Evolutionary conservation across 2,113 vertebrate genomes (phyloP).

Genomic region (Micronycteris hirsuta): DNA sequence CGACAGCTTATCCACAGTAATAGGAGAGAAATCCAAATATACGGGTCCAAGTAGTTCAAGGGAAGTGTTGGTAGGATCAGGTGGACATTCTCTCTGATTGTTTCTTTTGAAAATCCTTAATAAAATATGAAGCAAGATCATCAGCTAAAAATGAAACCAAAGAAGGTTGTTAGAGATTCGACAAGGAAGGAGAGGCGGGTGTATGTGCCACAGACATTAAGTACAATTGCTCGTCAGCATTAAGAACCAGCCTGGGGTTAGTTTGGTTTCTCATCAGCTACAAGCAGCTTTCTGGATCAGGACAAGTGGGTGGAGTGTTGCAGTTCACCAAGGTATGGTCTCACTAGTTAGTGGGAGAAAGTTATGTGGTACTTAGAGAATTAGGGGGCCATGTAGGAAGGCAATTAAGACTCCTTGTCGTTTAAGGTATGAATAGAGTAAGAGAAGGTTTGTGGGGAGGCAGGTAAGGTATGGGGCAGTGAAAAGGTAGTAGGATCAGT

Average conservation of each 20-base stretch:
- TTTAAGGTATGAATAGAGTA: not conserved
- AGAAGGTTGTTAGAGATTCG: not conserved
- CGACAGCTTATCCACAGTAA: not conserved
- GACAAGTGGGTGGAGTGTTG: not conserved
- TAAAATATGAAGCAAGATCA: not conserved
- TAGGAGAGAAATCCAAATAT: not conserved
- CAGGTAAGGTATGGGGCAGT: not conserved
- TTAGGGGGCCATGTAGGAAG: not conserved
- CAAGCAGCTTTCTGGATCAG: not conserved
- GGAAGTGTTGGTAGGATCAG: not conserved
- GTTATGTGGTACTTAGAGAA: not conserved
- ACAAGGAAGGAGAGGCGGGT: not conserved
- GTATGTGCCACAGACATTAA: not conserved
- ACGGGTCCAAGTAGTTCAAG: not conserved
- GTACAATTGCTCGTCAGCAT: not conserved
- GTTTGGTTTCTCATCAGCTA: not conserved
- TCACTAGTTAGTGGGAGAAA: not conserved
- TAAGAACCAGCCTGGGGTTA: not conserved
- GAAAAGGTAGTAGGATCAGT: not conserved
- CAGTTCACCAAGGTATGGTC: not conserved
- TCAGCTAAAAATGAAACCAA: not conserved
- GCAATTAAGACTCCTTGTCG: not conserved
- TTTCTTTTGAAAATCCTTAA: not conserved
- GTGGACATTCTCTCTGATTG: not conserved
- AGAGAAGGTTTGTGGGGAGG: not conserved